phyloP scores from a whole-genome alignment of 1,140 invertebrate genomes.

The Drosophila oshimai region DNA sequence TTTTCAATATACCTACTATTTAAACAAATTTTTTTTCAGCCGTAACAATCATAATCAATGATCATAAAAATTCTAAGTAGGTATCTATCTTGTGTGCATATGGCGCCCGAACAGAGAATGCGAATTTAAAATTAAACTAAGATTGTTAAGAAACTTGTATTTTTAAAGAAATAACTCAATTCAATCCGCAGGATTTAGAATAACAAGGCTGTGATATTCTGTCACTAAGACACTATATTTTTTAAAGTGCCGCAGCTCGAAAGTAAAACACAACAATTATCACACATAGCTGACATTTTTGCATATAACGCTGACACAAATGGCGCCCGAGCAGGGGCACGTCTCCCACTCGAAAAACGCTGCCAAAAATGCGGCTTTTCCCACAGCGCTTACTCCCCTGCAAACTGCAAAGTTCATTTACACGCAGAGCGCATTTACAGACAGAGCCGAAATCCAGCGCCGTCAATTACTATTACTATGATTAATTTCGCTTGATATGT shows the following conservation, averaged over 20 bases:
- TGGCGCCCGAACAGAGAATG: no score
- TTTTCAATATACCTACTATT: neutral
- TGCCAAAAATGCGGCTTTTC: conserved; percentile 69
- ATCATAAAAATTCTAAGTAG: no score
- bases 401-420: conserved; percentile 64
- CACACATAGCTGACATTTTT: conserved; percentile 58
- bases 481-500: conserved; percentile 64
- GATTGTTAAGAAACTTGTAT: accelerated
- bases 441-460: conserved; percentile 8
- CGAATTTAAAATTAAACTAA: no score
- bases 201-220: no score
- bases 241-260: conserved; percentile 25
- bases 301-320: conserved; percentile 72
- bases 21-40: no score
- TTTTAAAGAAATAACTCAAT: no score
- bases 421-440: conserved; percentile 66
- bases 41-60: no score
- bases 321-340: conserved; percentile 44
- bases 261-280: conserved; percentile 59
- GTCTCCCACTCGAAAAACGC: conserved; percentile 19
- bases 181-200: no score
- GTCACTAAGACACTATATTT: no score
- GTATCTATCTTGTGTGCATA: no score
- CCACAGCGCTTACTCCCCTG: conserved; percentile 46
- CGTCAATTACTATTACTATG: conserved; percentile 68